A percentile compares a stretch with the other conserved stretches of the same genome.
Conservation (phyloP, 2,888 invertebrate genomes). For the Melanotus villosus region DNA sequence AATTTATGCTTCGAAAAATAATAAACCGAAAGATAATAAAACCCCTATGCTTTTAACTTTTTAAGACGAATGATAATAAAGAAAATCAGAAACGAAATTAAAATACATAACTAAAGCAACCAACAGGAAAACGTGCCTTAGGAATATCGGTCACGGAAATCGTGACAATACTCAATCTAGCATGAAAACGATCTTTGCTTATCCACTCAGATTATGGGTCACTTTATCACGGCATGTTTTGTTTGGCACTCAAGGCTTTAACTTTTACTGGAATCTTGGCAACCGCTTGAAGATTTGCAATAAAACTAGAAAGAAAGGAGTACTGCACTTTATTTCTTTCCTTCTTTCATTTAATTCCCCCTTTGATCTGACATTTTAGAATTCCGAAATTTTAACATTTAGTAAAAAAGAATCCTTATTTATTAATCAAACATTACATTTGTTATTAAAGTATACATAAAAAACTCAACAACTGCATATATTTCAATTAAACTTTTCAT, state of each 20-base stretch:
- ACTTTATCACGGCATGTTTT: slow-evolving; percentile 52
- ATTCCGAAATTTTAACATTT: too few relatives aligned
- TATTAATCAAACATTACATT: too few relatives aligned
- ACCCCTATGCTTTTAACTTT: too few relatives aligned
- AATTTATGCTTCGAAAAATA: slow-evolving; percentile 35
- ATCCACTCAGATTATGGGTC: slow-evolving; percentile 52
- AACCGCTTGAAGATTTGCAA: slow-evolving; percentile 27
- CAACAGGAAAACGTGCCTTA: slow-evolving; percentile 45
- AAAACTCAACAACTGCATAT: too few relatives aligned
- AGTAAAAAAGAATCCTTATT: too few relatives aligned
- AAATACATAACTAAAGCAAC: slow-evolving; percentile 13
- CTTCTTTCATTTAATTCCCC: too few relatives aligned
- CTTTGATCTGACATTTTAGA: too few relatives aligned
- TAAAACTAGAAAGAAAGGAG: slow-evolving; percentile 17
- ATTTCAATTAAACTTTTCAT: too few relatives aligned
- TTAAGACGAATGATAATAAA: too few relatives aligned
- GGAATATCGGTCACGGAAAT: slow-evolving; percentile 60
- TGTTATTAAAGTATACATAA: too few relatives aligned
- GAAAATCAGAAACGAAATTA: slow-evolving; percentile 18
- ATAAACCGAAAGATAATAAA: too few relatives aligned
- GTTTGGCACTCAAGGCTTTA: slow-evolving; percentile 32
- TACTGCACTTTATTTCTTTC: not conserved
- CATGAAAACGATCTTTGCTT: slow-evolving; percentile 55
- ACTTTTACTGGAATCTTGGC: slow-evolving; percentile 27
- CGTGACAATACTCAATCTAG: slow-evolving; percentile 60